Evolutionary conservation across 2,797 vertebrate species (phyloP), one percentile per base, ranked within the genome.

Genomic region (Scyliorhinus canicula): DNA sequence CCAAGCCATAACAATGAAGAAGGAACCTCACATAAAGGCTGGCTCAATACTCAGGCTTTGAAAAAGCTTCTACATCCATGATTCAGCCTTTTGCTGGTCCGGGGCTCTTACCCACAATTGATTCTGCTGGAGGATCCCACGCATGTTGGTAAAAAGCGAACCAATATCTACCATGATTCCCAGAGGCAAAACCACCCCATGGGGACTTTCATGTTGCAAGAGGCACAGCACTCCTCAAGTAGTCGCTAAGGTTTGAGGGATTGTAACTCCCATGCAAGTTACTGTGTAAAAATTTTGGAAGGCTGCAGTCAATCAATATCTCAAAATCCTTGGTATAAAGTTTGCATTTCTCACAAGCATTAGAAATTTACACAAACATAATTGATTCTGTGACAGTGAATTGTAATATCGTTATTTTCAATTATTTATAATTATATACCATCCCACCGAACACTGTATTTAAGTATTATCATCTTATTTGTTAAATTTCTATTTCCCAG

Each of bases 381-480:
- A 63, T 65, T 12, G 6, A 6, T 65, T 93, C 21, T 44, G 28
- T 65, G 19, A 40, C 21, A 65, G 0, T 65, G 40, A 44, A 50
- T 57, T 19, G 55, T 35, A 3, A 1, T 93, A 65, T 65, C 90
- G 65, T 44, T 65, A 93, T 91, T 63, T 91, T 31, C 16, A 4
- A 91, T 93, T 93, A 69, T 14, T 65, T 50, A 67, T 67, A 93
- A 65, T 93, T 67, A 93, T 67, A 44, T n/a, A 52, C 31, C 31
- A 67, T 93, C 28, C 26, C 44, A 31, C 19, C 40, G 44, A 47
- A 44, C 44, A 57, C 28, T 57, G 55, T 90, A 50, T 69, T 69
- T 93, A 50, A 50, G 40, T 93, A 90, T 47, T 93, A 69, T 93
- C 35, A 44, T 71, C 91, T 47, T 93, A 67, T 67, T 24, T 93